Conservation (phyloP, 1,140 invertebrate species). For the Xylocopa sonorina region DNA sequence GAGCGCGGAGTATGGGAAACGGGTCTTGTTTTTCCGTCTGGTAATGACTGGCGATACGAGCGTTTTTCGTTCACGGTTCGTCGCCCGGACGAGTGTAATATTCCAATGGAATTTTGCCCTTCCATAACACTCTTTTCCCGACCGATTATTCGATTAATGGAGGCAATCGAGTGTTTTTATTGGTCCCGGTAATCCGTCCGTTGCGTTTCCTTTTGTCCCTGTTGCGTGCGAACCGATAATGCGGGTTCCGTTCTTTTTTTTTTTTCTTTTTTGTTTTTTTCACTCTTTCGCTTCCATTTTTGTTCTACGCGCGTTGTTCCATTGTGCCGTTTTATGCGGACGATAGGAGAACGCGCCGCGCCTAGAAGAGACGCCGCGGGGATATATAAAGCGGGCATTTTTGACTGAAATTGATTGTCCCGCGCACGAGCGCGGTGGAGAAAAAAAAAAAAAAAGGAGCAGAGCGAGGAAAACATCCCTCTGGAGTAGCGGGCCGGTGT, state of each 20-base stretch:
- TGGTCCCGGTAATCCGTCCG: not conserved
- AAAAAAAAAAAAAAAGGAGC: slow-evolving; percentile 32
- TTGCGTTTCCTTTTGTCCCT: not conserved
- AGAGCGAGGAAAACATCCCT: slow-evolving; percentile 53
- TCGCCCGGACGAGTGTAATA: not conserved
- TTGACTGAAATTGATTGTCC: slow-evolving; percentile 55
- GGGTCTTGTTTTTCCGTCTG: not conserved
- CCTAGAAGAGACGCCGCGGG: not conserved
- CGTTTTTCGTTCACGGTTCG: slow-evolving; percentile 1
- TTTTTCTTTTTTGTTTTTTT: not conserved
- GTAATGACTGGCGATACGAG: not conserved
- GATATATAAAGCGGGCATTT: slow-evolving; percentile 23
- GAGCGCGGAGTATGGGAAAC: too few species aligned
- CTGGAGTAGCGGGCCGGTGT: slow-evolving; percentile 30
- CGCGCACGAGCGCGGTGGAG: slow-evolving; percentile 10
- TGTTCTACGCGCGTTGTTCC: not conserved
- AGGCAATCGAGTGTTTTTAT: not conserved
- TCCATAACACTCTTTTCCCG: not conserved
- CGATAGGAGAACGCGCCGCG: not conserved
- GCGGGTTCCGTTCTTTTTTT: not conserved
- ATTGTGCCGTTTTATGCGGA: not conserved
- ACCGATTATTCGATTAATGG: not conserved
- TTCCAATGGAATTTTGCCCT: not conserved
- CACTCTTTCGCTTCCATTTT: not conserved
- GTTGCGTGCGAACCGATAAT: not conserved